Evolutionary conservation across 30 jellyfish, hydroid and myxozoan genomes (phyloP).

Genomic region (Mastigias papua): DNA sequence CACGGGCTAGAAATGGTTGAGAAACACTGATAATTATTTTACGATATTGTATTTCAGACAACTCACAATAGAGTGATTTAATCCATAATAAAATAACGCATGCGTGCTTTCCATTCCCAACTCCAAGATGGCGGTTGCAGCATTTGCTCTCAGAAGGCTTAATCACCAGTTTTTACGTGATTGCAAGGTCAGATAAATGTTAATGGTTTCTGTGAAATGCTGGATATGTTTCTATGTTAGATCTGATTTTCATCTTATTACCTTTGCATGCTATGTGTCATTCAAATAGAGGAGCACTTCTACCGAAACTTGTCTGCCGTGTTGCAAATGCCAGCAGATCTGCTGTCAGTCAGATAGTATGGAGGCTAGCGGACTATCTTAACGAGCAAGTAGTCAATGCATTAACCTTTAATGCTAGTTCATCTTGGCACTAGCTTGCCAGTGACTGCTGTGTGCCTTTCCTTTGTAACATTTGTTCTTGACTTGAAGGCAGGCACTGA

Average conservation of each 20-base stretch:
- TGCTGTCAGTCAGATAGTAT: too few species aligned
- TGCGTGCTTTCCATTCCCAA: neutral
- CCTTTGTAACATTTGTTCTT: too few species aligned
- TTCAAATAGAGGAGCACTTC: neutral
- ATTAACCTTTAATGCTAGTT: too few species aligned
- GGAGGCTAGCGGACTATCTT: too few species aligned
- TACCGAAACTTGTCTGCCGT: neutral
- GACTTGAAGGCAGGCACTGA: too few species aligned
- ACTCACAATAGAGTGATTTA: too few species aligned
- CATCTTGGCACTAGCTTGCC: too few species aligned
- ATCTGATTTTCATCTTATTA: neutral
- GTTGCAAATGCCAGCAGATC: too few species aligned
- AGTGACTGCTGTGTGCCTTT: too few species aligned
- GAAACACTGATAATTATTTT: too few species aligned
- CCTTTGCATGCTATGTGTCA: neutral
- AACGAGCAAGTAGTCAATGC: too few species aligned
- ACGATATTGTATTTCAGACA: neutral
- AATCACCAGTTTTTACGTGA: neutral
- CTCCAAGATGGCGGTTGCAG: neutral
- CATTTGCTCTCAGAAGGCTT: neutral
- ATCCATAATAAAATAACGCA: neutral
- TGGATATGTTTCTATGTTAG: neutral
- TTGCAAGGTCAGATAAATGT: neutral
- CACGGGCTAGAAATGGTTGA: neutral
- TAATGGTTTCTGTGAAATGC: neutral